Evolutionary conservation across 2,113 vertebrate genomes (phyloP).

Genomic region (Polypterus senegalus): DNA sequence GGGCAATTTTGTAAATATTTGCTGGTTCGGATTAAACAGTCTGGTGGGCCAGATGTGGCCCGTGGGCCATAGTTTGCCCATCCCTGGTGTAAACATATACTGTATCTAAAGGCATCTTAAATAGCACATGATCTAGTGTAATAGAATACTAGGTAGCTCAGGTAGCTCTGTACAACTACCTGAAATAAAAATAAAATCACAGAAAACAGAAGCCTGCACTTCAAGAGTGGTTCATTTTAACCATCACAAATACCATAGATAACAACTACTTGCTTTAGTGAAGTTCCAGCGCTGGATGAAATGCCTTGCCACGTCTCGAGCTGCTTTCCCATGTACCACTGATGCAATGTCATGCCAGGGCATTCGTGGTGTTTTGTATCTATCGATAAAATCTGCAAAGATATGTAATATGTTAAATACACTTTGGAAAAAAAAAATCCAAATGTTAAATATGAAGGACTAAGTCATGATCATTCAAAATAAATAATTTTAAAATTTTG

Average conservation of each 20-base stretch:
- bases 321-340: constrained; percentile 75
- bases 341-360: constrained; percentile 92
- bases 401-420: constrained; percentile 8
- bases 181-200: not conserved
- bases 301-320: constrained; percentile 79
- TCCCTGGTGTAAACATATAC: too few relatives aligned
- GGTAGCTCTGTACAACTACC: not conserved
- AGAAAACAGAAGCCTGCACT: not conserved
- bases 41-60: too few relatives aligned
- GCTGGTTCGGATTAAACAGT: too few relatives aligned
- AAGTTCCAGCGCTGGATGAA: constrained; percentile 98
- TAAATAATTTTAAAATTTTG: too few relatives aligned
- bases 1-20: too few relatives aligned
- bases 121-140: too few relatives aligned
- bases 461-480: too few relatives aligned
- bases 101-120: too few relatives aligned
- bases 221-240: not conserved
- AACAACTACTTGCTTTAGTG: constrained; percentile 61
- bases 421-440: not conserved
- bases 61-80: too few relatives aligned
- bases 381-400: constrained; percentile 81
- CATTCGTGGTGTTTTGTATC: constrained; percentile 83
- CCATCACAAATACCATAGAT: not conserved
- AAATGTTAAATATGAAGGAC: accelerated
- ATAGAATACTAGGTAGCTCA: not conserved